Evolutionary conservation across 2,888 invertebrate genomes (phyloP).

Genomic region (Teleiodes luculella): DNA sequence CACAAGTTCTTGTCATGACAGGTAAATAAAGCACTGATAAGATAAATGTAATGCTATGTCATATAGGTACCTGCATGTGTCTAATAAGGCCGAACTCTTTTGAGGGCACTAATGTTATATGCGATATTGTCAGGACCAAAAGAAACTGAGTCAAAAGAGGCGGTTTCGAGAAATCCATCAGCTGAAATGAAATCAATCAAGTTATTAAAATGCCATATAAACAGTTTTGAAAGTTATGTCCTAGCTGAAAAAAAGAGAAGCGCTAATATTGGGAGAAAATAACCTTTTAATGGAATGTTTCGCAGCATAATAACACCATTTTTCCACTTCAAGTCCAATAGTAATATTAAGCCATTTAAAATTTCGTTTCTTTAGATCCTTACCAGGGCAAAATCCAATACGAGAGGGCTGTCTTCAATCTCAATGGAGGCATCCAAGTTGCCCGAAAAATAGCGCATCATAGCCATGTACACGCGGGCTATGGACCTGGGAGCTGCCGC

Average conservation of each 20-base stretch:
- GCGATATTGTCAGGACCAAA: slow-evolving; percentile 55
- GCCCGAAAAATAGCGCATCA: slow-evolving; percentile 52
- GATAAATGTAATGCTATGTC: no score
- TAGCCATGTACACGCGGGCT: slow-evolving; percentile 52
- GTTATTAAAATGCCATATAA: no score
- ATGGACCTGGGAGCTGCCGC: slow-evolving; percentile 54
- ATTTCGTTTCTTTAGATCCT: slow-evolving; percentile 20
- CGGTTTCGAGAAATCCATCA: slow-evolving; percentile 36
- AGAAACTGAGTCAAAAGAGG: slow-evolving; percentile 56
- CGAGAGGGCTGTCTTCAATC: slow-evolving; percentile 54
- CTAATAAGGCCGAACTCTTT: slow-evolving; percentile 56
- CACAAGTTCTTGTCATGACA: no score
- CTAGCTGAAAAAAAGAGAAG: no score
- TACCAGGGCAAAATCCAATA: slow-evolving; percentile 53
- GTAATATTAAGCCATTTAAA: no score
- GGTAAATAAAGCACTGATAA: no score
- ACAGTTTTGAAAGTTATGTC: no score
- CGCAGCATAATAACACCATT: no score
- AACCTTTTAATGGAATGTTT: no score
- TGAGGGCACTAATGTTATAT: slow-evolving; percentile 59
- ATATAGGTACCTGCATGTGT: slow-evolving; percentile 63
- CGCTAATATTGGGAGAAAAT: no score
- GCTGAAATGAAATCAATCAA: no score
- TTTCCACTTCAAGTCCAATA: no score
- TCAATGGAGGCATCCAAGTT: slow-evolving; percentile 49